Evolutionary conservation across 92 coral and sea anemone species (phyloP).

Genomic region (Epizoanthus stellaris): DNA sequence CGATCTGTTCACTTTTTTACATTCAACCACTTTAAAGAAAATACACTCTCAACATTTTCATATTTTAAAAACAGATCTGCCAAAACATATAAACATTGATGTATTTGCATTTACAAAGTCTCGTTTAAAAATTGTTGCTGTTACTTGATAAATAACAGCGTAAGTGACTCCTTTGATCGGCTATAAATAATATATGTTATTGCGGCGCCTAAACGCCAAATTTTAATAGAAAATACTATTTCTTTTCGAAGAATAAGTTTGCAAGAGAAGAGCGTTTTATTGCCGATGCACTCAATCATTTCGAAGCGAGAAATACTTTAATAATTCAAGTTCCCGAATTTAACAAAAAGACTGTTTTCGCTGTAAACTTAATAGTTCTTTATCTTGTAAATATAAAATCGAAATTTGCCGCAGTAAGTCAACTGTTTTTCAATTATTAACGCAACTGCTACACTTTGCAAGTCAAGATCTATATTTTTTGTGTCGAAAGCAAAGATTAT

Average conservation of each 20-base stretch:
- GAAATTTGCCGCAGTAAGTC: constrained; percentile 1
- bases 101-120: constrained; percentile 13
- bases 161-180: background rate
- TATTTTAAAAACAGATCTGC: no score
- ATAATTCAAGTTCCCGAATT: constrained; percentile 3
- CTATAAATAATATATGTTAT: constrained; percentile 6
- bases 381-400: constrained; percentile 15
- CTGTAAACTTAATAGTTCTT: background rate
- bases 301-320: background rate
- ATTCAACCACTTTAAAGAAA: background rate
- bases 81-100: background rate
- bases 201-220: background rate
- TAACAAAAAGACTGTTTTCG: constrained; percentile 12
- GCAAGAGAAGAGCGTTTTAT: background rate
- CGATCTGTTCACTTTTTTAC: background rate
- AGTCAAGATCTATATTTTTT: no score
- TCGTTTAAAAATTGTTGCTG: constrained; percentile 21
- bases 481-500: no score
- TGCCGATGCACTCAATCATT: background rate
- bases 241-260: background rate
- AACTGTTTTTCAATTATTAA: no score
- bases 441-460: no score
- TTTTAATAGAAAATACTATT: background rate
- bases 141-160: background rate
- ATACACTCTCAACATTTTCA: background rate